Base-by-base conservation (phyloP, 2,888 invertebrate species). In the Drosophila percnosoma region DNA sequence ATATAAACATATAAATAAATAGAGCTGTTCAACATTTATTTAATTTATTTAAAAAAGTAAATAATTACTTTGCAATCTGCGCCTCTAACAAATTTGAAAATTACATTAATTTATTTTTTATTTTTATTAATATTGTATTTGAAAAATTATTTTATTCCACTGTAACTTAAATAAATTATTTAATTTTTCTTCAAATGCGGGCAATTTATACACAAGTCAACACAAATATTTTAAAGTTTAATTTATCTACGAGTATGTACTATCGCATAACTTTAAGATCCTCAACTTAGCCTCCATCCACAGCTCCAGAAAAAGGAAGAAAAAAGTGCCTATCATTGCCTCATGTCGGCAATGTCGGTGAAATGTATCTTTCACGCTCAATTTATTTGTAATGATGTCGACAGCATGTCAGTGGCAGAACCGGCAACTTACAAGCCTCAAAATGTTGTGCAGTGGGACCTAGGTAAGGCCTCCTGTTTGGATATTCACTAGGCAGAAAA, bases 361-460 rank as follows among this genome's bases (percentile, higher is more conserved):
- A 84, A 89, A 85, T 85, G 85, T 87, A 89, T 89, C 85, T 89
- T 89, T 89, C 89, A 87, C 89, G 86, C 86, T 81, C 81, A 87
- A 89, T 87, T 87, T 89, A 76, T 82, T 81, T 87, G 88, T 89
- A 87, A 87, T 89, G 88, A 78, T 87, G 87, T 82, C 83, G 88
- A 85, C 75, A 82, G 73, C 71, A 75, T 73, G 85, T 80, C 75
- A 73, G 67, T 55, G 67, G 53, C 82, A 78, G 75, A 27, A 51
- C 13, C 73, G 49, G 42, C 40, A 73, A 45, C 69, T 51, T 42
- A 63, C 62, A 67, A 57, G 75, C 52, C 61, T 55, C 75, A 65
- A 62, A 55, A 68, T 57, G 68, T 57, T 60, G 45, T 52, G 60
- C 61, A 53, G 31, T 49, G 63, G 66, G 48, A 36, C 33, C 57